Percentiles rank a stretch among this genome's conserved stretches.
Conservation (phyloP, 2,888 invertebrate genomes). For the Ophion costatus region DNA sequence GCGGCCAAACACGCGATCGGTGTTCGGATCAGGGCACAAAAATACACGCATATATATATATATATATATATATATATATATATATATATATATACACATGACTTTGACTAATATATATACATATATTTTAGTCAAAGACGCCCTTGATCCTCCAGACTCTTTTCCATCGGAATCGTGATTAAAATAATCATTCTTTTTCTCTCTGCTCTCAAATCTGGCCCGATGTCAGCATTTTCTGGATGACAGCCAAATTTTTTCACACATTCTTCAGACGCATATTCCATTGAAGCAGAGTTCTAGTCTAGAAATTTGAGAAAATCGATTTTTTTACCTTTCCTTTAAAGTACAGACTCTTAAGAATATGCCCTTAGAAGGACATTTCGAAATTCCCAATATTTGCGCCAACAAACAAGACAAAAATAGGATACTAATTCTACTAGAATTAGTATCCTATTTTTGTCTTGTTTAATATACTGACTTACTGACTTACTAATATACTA, state of each 20-base stretch:
- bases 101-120: neutral
- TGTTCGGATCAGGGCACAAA: slow-evolving; percentile 59
- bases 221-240: neutral
- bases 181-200: slow-evolving; percentile 5
- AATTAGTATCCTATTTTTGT: too few species aligned
- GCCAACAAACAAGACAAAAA: too few species aligned
- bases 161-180: slow-evolving; percentile 21
- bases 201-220: neutral
- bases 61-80: slow-evolving; percentile 20
- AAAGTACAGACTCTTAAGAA: too few species aligned
- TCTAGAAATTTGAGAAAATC: too few species aligned
- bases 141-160: slow-evolving; percentile 41
- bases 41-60: slow-evolving; percentile 6
- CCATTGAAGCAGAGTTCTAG: neutral
- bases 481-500: too few species aligned
- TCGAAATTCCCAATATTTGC: too few species aligned
- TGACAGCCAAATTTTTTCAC: slow-evolving; percentile 2
- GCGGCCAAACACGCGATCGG: slow-evolving; percentile 65
- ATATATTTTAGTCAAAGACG: slow-evolving; percentile 29
- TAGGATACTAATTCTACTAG: too few species aligned
- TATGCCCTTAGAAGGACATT: too few species aligned
- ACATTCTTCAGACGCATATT: neutral
- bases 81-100: slow-evolving; percentile 16
- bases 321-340: too few species aligned
- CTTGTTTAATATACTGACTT: too few species aligned